A percentile compares a stretch with the other conserved stretches of the same genome.
Evolutionary conservation across 2,888 invertebrate genomes (phyloP).

Genomic region (Callyntrura sp.): DNA sequence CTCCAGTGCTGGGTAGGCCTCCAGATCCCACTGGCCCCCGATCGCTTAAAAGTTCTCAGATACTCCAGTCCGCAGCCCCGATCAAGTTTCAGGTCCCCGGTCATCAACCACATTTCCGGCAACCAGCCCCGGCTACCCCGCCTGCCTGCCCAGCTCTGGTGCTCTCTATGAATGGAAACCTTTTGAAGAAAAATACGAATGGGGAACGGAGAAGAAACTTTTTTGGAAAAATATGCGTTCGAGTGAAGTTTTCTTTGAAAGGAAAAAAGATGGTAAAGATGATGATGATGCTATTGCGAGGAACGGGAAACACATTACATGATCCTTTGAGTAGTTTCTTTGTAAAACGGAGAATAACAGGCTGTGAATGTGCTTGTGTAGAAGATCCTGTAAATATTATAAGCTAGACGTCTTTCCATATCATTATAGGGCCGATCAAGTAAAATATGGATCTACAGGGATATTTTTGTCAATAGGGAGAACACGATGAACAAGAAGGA

Average conservation of each 20-base stretch:
- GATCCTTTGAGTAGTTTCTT: background rate
- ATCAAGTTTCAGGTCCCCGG: too few relatives aligned
- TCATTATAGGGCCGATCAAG: background rate
- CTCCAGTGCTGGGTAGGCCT: too few relatives aligned
- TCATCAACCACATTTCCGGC: too few relatives aligned
- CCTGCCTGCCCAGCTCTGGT: too few relatives aligned
- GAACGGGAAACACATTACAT: background rate
- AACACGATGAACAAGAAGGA: background rate
- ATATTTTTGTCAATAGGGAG: background rate
- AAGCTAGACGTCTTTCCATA: too few relatives aligned
- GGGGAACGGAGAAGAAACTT: background rate
- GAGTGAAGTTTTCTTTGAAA: constrained; percentile 39
- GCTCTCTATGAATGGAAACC: constrained; percentile 38
- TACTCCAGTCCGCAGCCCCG: too few relatives aligned
- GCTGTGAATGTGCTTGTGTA: background rate
- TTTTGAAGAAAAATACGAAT: constrained; percentile 9
- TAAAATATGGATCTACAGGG: background rate
- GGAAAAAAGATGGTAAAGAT: constrained; percentile 32
- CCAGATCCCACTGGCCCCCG: too few relatives aligned
- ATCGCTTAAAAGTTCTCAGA: too few relatives aligned
- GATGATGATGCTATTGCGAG: background rate
- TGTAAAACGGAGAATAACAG: background rate
- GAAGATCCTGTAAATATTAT: too few relatives aligned
- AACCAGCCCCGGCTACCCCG: too few relatives aligned
- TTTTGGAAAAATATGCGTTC: constrained; percentile 31